Conservation (phyloP, 2,797 vertebrate species). For the Notolabrus celidotus region DNA sequence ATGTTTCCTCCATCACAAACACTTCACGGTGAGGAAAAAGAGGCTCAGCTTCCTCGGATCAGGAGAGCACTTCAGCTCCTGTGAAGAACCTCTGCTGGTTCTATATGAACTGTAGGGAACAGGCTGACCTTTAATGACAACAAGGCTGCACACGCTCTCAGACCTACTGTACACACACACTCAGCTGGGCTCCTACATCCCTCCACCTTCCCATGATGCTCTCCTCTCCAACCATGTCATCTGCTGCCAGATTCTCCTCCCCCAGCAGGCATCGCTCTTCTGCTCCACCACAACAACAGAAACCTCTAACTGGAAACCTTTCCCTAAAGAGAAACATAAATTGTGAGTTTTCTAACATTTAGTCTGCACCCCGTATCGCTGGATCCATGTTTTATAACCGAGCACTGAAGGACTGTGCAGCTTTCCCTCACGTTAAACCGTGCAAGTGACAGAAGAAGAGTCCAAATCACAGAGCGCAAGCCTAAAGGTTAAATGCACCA, state of each 20-base stretch:
- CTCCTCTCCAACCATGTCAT: constrained; percentile 10
- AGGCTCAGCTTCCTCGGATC: constrained; percentile 14
- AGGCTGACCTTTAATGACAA: constrained; percentile 66
- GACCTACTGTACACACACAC: constrained; percentile 15
- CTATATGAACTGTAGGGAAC: constrained; percentile 43
- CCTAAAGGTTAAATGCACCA: too few relatives aligned
- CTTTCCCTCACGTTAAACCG: too few relatives aligned
- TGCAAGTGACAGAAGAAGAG: too few relatives aligned
- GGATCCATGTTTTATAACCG: too few relatives aligned
- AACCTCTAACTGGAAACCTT: too few relatives aligned
- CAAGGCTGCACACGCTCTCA: too few relatives aligned
- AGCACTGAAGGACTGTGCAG: too few relatives aligned
- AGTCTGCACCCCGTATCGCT: too few relatives aligned
- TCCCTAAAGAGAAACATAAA: too few relatives aligned
- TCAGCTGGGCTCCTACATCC: background rate
- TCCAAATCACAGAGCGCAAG: too few relatives aligned
- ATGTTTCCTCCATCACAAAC: background rate
- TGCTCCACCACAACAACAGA: constrained; percentile 4
- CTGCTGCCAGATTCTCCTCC: background rate
- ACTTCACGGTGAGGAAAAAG: background rate
- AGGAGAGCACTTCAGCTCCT: constrained; percentile 38
- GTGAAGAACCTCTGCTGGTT: constrained; percentile 45
- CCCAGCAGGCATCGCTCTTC: too few relatives aligned
- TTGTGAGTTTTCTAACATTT: too few relatives aligned
- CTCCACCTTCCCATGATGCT: constrained; percentile 11